Evolutionary conservation across 2,888 invertebrate genomes (phyloP), one percentile per base, ranked within the genome.

Genomic region (Acleris sparsana): DNA sequence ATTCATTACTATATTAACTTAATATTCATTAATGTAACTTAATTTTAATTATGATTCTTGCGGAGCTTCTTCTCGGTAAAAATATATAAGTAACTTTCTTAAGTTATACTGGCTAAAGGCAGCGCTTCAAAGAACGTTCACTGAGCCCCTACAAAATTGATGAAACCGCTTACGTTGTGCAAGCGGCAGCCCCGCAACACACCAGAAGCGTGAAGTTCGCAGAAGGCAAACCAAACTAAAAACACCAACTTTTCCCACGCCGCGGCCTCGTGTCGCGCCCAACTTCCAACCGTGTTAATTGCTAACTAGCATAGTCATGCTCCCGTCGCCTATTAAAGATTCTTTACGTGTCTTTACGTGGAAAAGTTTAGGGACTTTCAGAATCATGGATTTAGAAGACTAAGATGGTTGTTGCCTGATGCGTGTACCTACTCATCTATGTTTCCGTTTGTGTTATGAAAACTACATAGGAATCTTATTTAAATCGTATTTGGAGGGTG

Each of bases 191-290:
- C 22, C 59, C 7, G 7, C 39, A 49, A 56, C 16, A 46, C 55
- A 43, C 48, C 43, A 39, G 60, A 43, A 43, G 39, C 22, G 25
- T 56, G 25, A 62, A 39, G 33, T 56, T 51, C 22, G 5, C 51
- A 17, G 22, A 62, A 56, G 56, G 51, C 62, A 62, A 51, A 56
- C 62, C 22, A 16, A 56, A 56, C 62, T 56, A 56, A 62, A 62
- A 62, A 62, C 43, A 29, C 49, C 48, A 56, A 62, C 62, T 56
- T 62, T 62, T 22, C 43, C 56, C 13, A 16, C 25, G 51, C 9
- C 17, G 44, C 17, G 5, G n/a, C 22, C 60, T 60, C 51, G 18
- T 39, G 43, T 49, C 56, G 51, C 49, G 9, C 16, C 18, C 11
- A 49, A 20, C 33, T 49, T n/a, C 25, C n/a, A 55, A 49, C 49